phyloP scores from a whole-genome alignment of 1,140 invertebrate species.

The Elymnias hypermnestra region DNA sequence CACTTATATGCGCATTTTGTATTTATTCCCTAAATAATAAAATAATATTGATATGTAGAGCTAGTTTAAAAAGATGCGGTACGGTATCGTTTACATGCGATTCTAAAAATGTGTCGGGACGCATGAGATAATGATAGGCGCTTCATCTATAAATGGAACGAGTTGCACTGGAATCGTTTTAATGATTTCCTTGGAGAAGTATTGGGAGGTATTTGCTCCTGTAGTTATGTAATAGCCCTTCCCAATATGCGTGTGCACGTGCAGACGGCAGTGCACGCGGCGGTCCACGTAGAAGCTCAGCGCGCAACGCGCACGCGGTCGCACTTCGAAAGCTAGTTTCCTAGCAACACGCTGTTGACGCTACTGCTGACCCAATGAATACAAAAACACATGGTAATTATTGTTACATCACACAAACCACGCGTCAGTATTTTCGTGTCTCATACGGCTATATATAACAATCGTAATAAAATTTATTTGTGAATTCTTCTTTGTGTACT shows the following conservation, averaged over 20 bases:
- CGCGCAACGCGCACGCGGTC: slow-evolving; percentile 65
- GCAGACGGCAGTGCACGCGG: slow-evolving; percentile 50
- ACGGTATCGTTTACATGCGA: slow-evolving; percentile 67
- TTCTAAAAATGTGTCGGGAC: slow-evolving; percentile 69
- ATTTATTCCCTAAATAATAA: slow-evolving; percentile 32
- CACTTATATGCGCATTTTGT: slow-evolving; percentile 50
- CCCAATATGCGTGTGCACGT: slow-evolving; percentile 45
- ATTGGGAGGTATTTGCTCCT: slow-evolving; percentile 32
- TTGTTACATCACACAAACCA: slow-evolving; percentile 62
- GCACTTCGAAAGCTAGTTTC: slow-evolving; percentile 54
- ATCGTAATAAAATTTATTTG: slow-evolving; percentile 27
- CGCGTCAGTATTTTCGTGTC: slow-evolving; percentile 42
- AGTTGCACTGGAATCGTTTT: slow-evolving; percentile 41
- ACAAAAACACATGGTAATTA: slow-evolving; percentile 66
- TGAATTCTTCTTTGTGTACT: slow-evolving; percentile 22
- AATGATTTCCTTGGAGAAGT: slow-evolving; percentile 39
- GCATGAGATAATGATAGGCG: slow-evolving; percentile 51
- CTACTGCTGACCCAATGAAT: slow-evolving; percentile 65
- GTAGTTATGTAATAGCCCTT: slow-evolving; percentile 67
- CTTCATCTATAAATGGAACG: slow-evolving; percentile 71
- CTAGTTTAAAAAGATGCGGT: slow-evolving; percentile 20
- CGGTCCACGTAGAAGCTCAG: slow-evolving; percentile 56
- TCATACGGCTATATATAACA: slow-evolving; percentile 46
- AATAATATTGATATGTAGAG: slow-evolving; percentile 26
- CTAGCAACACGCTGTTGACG: slow-evolving; percentile 74